Percentiles rank a stretch among this genome's conserved stretches.
These are phyloP conservation scores for Rotaria magnacalcarata DNA, from an alignment of 2,888 invertebrate species.

Conservation along the genomic window DNA sequence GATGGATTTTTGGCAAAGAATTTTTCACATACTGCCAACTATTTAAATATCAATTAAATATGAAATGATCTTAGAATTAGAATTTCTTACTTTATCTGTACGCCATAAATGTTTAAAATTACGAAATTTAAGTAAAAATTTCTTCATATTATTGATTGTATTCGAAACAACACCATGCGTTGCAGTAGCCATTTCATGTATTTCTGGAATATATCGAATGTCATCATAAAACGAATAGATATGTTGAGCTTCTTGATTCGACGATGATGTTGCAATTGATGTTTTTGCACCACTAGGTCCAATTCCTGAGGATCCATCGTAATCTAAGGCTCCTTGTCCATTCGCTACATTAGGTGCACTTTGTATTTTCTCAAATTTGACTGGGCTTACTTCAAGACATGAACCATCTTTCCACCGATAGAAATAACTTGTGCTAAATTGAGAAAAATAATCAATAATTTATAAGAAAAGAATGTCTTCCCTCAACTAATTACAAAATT, in stretches of 20 bases:
- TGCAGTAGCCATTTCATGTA: conserved; percentile 68
- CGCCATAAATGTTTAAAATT: conserved; percentile 58
- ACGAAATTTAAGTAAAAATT: conserved; percentile 64
- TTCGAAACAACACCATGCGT: conserved; percentile 69
- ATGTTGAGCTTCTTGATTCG: conserved; percentile 63
- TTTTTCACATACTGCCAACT: conserved; percentile 69
- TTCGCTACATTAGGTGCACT: conserved; percentile 67
- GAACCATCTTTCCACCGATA: conserved; percentile 80
- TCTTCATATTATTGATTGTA: conserved; percentile 67
- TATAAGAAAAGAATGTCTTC: too few relatives aligned
- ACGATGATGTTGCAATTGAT: neutral
- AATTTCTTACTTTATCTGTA: conserved; percentile 55
- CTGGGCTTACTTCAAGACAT: conserved; percentile 63
- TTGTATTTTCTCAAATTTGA: conserved; percentile 32
- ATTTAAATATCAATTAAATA: conserved; percentile 39
- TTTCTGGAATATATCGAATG: conserved; percentile 68
- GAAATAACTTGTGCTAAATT: conserved; percentile 68
- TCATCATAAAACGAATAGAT: conserved; percentile 77
- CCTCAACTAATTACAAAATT: too few relatives aligned
- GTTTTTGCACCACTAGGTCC: neutral
- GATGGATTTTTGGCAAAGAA: conserved; percentile 69
- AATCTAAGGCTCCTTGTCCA: conserved; percentile 60
- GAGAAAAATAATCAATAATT: neutral
- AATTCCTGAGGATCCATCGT: neutral
- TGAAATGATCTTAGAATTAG: neutral